These are phyloP conservation scores for Cardinalis cardinalis DNA, from an alignment of 2,113 vertebrate genomes.

Conservation along the genomic window DNA sequence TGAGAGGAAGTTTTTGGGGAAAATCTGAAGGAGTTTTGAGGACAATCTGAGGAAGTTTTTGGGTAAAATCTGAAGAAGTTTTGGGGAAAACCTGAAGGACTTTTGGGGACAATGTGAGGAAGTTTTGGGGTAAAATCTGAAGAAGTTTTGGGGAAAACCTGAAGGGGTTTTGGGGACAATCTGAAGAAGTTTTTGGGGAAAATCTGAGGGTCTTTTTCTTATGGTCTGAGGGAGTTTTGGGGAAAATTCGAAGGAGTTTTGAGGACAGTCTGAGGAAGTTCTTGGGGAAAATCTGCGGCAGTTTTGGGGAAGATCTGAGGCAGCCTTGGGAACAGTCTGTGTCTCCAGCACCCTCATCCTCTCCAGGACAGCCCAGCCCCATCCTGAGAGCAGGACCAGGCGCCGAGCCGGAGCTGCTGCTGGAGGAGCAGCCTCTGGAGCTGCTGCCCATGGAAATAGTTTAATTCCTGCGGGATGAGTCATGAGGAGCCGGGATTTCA, in stretches of 20 bases:
- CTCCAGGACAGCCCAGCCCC: fast-evolving
- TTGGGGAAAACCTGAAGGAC: background rate
- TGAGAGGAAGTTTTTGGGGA: no score
- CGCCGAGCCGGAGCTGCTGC: background rate
- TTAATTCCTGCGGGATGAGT: constrained; percentile 57
- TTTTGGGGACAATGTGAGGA: no score
- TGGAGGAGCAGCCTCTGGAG: constrained; percentile 3
- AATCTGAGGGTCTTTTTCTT: background rate
- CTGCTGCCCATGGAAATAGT: constrained; percentile 43
- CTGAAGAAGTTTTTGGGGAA: background rate
- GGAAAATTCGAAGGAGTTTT: background rate
- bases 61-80: background rate
- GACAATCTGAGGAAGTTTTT: background rate
- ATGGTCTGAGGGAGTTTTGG: background rate
- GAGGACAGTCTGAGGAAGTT: fast-evolving
- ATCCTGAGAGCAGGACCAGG: fast-evolving
- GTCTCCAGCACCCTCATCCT: background rate
- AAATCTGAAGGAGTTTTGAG: background rate
- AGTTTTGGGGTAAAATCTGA: no score
- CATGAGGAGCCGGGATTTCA: constrained; percentile 44
- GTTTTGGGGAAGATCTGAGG: background rate
- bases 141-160: background rate
- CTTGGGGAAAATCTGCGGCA: no score
- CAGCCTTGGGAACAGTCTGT: fast-evolving
- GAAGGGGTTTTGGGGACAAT: fast-evolving